Evolutionary conservation across 2,113 vertebrate species (phyloP).

Genomic region (Dicerorhinus sumatrensis): DNA sequence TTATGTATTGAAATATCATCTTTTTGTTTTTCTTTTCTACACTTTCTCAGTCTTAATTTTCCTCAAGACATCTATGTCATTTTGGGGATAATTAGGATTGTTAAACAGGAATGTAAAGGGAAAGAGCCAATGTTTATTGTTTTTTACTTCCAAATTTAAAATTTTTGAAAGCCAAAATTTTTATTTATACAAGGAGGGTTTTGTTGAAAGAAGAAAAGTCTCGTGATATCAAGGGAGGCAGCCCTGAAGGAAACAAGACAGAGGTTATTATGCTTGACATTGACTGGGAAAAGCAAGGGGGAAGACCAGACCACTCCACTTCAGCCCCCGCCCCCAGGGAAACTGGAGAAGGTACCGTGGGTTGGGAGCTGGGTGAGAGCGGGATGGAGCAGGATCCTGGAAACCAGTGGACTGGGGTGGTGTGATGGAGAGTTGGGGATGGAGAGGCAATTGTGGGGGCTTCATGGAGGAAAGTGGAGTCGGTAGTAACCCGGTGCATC

Average conservation of each 20-base stretch:
- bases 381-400: background rate
- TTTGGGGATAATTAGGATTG: background rate
- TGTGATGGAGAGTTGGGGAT: too few species aligned
- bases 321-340: background rate
- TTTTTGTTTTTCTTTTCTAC: background rate
- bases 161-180: background rate
- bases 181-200: background rate
- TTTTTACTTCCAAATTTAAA: conserved; percentile 18
- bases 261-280: background rate
- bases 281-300: background rate
- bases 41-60: background rate
- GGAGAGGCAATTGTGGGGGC: background rate
- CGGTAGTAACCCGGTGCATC: background rate
- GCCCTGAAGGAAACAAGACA: background rate
- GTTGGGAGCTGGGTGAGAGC: background rate
- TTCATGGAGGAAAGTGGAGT: background rate
- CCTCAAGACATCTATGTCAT: background rate
- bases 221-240: background rate
- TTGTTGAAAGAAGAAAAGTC: background rate
- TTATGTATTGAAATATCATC: background rate
- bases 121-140: background rate
- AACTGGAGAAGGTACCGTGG: background rate
- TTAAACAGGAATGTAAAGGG: background rate
- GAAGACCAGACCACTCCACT: background rate
- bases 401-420: too few species aligned